Conservation (phyloP, 53 echinoderm and acorn worm genomes). For the Holothuria scabra region DNA sequence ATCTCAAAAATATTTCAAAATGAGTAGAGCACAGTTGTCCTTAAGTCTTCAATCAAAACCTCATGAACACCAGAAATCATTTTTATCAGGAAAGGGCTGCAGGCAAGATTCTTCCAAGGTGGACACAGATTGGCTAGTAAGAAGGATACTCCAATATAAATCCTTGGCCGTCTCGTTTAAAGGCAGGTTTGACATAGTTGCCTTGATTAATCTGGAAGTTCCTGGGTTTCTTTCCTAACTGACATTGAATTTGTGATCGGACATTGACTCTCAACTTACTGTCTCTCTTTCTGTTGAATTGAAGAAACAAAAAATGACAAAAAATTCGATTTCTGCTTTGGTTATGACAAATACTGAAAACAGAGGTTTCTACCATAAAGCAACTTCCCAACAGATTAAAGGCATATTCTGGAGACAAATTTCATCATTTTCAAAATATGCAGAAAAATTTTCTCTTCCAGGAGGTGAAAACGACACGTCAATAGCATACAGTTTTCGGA, state of each 20-base stretch:
- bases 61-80: too few species aligned
- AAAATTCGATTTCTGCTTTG: background rate
- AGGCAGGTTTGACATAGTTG: constrained; percentile 62
- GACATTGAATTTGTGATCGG: constrained; percentile 77
- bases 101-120: background rate
- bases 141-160: constrained; percentile 78
- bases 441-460: too few species aligned
- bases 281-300: constrained; percentile 63
- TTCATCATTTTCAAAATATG: too few species aligned
- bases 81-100: too few species aligned
- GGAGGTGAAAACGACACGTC: too few species aligned
- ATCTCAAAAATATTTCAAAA: too few species aligned
- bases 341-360: background rate
- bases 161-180: constrained; percentile 83
- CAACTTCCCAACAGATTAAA: too few species aligned
- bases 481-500: too few species aligned
- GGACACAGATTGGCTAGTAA: background rate
- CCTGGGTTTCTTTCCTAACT: constrained; percentile 89
- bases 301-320: constrained; percentile 1
- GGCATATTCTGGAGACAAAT: too few species aligned
- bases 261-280: constrained; percentile 73
- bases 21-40: too few species aligned
- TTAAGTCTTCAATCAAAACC: too few species aligned
- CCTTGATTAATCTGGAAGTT: constrained; percentile 71
- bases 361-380: background rate